Evolutionary conservation across 2,888 invertebrate species (phyloP).

Genomic region (Ochropleura plecta): DNA sequence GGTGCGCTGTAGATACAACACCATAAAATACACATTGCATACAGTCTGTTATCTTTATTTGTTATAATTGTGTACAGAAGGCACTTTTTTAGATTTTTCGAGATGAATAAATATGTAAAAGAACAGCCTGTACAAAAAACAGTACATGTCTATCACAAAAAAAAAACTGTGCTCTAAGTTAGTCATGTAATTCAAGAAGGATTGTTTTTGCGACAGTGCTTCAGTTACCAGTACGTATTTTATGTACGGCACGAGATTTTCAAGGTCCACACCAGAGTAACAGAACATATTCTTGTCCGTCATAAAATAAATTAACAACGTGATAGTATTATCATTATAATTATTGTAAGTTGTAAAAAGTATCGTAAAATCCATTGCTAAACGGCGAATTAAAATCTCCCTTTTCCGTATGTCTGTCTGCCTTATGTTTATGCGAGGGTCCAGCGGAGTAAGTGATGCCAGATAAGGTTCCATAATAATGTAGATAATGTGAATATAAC

Average conservation of each 20-base stretch:
- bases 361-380: constrained; percentile 72
- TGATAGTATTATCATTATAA: constrained; percentile 59
- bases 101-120: constrained; percentile 30
- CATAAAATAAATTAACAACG: constrained; percentile 55
- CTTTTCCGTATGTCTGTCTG: constrained; percentile 73
- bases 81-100: constrained; percentile 67
- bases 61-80: constrained; percentile 64
- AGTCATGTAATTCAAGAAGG: constrained; percentile 47
- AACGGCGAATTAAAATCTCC: constrained; percentile 81
- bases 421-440: constrained; percentile 80
- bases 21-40: constrained; percentile 67
- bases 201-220: constrained; percentile 49
- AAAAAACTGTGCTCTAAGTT: constrained; percentile 26
- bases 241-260: constrained; percentile 51
- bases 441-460: constrained; percentile 83
- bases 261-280: constrained; percentile 46
- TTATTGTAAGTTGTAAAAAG: constrained; percentile 59
- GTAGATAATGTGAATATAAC: constrained; percentile 90
- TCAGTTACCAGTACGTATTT: constrained; percentile 58
- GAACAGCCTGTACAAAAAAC: constrained; percentile 27
- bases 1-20: constrained; percentile 70
- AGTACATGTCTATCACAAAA: constrained; percentile 22
- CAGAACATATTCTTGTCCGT: constrained; percentile 56
- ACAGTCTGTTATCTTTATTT: constrained; percentile 70
- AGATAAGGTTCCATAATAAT: constrained; percentile 89